Conservation (phyloP, 2,113 vertebrate species). For the Tachysurus fulvidraco region DNA sequence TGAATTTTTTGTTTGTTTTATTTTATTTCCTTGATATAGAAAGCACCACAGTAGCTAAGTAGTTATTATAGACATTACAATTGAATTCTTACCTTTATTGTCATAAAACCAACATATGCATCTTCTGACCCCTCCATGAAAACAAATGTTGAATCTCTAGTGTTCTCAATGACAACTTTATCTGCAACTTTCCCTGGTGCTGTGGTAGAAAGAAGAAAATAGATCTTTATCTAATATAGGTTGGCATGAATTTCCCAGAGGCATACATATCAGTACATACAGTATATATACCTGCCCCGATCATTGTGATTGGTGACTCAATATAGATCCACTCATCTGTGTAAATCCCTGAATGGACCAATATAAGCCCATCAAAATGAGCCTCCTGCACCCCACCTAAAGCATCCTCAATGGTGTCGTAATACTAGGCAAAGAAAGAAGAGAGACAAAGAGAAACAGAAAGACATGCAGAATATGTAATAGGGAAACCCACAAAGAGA, state of each 20-base stretch:
- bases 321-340: slow-evolving; percentile 99
- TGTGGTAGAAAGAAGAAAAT: slow-evolving; percentile 51
- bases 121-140: slow-evolving; percentile 99
- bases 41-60: neutral
- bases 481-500: neutral
- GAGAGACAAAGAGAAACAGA: too few relatives aligned
- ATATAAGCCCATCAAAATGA: slow-evolving; percentile 99
- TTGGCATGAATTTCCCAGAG: neutral
- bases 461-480: neutral
- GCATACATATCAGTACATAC: slow-evolving; percentile 57
- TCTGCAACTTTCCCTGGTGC: slow-evolving; percentile 98
- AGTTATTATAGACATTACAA: neutral
- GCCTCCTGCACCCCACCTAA: slow-evolving; percentile 97
- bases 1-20: neutral
- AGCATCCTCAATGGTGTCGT: slow-evolving; percentile 98
- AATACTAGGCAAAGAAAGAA: slow-evolving; percentile 80
- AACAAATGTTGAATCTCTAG: slow-evolving; percentile 98
- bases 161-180: slow-evolving; percentile 99
- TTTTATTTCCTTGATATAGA: too few relatives aligned
- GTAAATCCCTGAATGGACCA: slow-evolving; percentile 98
- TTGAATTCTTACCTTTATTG: slow-evolving; percentile 86
- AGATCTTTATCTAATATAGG: neutral
- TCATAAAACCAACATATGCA: slow-evolving; percentile 98
- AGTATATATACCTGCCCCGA: slow-evolving; percentile 84
- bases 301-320: slow-evolving; percentile 98